phyloP scores from a whole-genome alignment of 1,140 invertebrate species.

The Harpegnathos saltator region DNA sequence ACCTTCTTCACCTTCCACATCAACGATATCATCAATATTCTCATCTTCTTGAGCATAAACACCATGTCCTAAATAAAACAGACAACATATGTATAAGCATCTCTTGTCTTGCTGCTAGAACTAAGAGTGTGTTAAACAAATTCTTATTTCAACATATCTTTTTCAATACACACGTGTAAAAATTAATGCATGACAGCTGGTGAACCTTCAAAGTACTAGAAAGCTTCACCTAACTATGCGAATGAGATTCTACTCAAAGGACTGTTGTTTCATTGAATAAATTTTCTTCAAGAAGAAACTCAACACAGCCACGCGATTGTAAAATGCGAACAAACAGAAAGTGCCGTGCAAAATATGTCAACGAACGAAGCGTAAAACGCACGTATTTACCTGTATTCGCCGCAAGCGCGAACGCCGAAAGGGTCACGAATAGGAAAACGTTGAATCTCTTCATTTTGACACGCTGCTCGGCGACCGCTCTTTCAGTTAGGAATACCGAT shows the following conservation, averaged over 20 bases:
- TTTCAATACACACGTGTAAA: background rate
- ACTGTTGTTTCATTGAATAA: background rate
- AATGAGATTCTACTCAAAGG: background rate
- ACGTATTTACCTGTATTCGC: constrained; percentile 85
- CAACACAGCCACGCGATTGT: no score
- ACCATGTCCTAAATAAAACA: constrained; percentile 82
- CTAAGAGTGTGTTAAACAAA: background rate
- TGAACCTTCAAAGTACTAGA: background rate
- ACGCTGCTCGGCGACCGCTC: background rate
- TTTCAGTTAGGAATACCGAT: constrained; percentile 55
- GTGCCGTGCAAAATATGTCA: background rate
- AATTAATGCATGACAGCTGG: background rate
- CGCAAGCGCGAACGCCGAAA: constrained; percentile 87
- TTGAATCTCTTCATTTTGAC: constrained; percentile 87
- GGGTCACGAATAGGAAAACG: constrained; percentile 86
- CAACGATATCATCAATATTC: constrained; percentile 91
- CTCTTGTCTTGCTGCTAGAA: background rate
- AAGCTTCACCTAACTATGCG: background rate
- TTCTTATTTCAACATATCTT: background rate
- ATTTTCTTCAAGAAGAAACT: background rate
- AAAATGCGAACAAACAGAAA: background rate
- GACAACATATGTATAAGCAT: constrained; percentile 31
- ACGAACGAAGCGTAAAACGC: constrained; percentile 28
- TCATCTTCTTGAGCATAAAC: constrained; percentile 91
- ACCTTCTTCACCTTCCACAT: constrained; percentile 90